Percentiles rank a stretch among this genome's conserved stretches.
phyloP scores from a whole-genome alignment of 2,113 vertebrate species.

The Fregata magnificens region DNA sequence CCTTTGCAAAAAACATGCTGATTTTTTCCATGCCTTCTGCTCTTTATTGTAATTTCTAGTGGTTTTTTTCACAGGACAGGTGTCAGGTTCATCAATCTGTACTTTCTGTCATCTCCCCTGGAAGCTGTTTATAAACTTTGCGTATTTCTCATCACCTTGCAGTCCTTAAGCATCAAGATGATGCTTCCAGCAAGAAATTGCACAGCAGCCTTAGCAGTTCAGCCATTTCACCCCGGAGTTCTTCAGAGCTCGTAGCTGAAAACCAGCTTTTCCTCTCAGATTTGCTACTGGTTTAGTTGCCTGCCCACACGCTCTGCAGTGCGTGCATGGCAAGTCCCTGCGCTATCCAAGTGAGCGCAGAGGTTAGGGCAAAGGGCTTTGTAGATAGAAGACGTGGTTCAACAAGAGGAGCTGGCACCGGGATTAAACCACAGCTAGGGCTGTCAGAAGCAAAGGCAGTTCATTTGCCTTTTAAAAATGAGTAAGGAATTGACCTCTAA shows the following conservation, averaged over 20 bases:
- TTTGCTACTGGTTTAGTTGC: not conserved
- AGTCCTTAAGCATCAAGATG: not conserved
- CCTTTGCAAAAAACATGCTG: not conserved
- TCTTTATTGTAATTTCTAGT: not conserved
- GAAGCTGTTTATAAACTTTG: not conserved
- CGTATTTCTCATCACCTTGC: rapidly evolving
- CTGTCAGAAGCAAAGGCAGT: not conserved
- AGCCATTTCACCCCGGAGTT: not conserved
- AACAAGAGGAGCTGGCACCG: not conserved
- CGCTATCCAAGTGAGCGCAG: rapidly evolving
- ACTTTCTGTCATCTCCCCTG: not conserved
- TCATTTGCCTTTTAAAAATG: not conserved
- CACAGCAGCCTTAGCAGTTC: not conserved
- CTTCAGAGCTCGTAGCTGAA: not conserved
- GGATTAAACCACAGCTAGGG: not conserved
- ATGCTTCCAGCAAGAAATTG: not conserved
- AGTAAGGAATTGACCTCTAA: not conserved
- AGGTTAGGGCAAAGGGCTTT: not conserved
- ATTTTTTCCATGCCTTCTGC: not conserved
- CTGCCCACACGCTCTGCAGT: rapidly evolving
- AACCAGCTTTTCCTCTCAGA: not conserved
- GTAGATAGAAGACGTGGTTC: rapidly evolving
- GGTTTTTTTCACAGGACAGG: not conserved
- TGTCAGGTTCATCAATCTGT: not conserved
- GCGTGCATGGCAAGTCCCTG: not conserved